These are phyloP conservation scores for Gymnoscopelus braueri DNA, from an alignment of 2,797 vertebrate species.

Conservation along the genomic window DNA sequence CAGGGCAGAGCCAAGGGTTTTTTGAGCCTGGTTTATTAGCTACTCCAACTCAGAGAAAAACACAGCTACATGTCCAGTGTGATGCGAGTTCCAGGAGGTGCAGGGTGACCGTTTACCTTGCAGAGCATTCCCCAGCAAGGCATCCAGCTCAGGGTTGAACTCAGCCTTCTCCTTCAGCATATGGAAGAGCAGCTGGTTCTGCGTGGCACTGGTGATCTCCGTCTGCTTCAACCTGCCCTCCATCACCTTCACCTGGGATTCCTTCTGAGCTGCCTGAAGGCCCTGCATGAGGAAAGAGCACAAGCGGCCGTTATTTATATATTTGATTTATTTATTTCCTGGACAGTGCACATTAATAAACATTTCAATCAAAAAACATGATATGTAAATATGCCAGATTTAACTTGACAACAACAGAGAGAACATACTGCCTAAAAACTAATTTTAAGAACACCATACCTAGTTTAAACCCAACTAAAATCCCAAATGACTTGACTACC, in stretches of 20 bases:
- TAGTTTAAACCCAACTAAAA: too few species aligned
- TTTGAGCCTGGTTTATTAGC: constrained; percentile 16
- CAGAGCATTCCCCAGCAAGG: constrained; percentile 93
- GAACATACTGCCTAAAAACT: too few species aligned
- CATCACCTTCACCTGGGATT: constrained; percentile 97
- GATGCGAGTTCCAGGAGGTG: not conserved
- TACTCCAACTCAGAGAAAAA: not conserved
- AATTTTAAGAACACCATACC: too few species aligned
- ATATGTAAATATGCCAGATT: too few species aligned
- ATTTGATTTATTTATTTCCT: too few species aligned
- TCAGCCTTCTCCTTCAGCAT: constrained; percentile 99
- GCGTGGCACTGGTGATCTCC: constrained; percentile 96
- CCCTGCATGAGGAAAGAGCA: constrained; percentile 76
- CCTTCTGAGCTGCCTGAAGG: constrained; percentile 94
- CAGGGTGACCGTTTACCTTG: constrained; percentile 84
- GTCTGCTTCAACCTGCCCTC: constrained; percentile 97
- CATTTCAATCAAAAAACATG: too few species aligned
- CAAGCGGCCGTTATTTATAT: not conserved
- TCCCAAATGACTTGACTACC: too few species aligned
- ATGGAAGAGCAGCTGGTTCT: constrained; percentile 97
- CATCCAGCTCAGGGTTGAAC: constrained; percentile 97
- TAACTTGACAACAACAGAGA: too few species aligned
- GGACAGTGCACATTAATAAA: too few species aligned
- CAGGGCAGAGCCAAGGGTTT: constrained; percentile 15
- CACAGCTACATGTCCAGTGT: not conserved